Evolutionary conservation across 2,888 invertebrate genomes (phyloP).

Genomic region (Campoletis raptor): DNA sequence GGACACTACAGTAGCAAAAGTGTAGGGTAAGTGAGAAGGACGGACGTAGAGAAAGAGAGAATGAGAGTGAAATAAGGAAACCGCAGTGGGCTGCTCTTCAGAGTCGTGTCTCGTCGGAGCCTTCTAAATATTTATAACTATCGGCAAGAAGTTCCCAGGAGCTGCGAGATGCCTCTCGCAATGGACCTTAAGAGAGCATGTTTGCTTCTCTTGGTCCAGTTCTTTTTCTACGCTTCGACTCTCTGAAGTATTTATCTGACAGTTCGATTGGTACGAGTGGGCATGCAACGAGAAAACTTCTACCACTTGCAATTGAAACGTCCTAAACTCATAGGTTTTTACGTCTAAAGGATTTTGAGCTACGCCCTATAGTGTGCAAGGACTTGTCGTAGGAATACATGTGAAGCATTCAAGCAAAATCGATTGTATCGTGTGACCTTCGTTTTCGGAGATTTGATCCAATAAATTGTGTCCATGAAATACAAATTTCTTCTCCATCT

Average conservation of each 20-base stretch:
- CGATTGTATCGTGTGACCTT: slow-evolving; percentile 9
- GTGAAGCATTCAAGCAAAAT: slow-evolving; percentile 38
- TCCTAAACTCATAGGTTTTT: slow-evolving; percentile 4
- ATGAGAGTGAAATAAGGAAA: slow-evolving; percentile 53
- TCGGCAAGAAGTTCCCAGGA: slow-evolving; percentile 67
- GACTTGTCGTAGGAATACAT: neutral
- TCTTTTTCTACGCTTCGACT: slow-evolving; percentile 47
- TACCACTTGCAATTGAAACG: neutral
- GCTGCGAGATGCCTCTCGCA: slow-evolving; percentile 45
- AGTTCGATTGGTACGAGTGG: slow-evolving; percentile 62
- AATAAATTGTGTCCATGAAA: neutral
- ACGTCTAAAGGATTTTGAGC: neutral
- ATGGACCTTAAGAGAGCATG: slow-evolving; percentile 41
- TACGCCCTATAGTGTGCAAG: slow-evolving; percentile 1
- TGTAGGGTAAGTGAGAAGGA: neutral
- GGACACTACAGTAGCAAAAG: neutral
- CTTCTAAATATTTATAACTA: slow-evolving; percentile 73
- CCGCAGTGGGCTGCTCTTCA: slow-evolving; percentile 58
- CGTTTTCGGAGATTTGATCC: neutral
- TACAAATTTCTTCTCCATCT: too few relatives aligned
- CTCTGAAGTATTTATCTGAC: slow-evolving; percentile 47
- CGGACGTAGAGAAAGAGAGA: slow-evolving; percentile 9
- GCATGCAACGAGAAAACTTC: slow-evolving; percentile 27
- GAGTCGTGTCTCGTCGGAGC: slow-evolving; percentile 56
- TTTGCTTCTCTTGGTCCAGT: slow-evolving; percentile 59